Evolutionary conservation across 1,140 invertebrate genomes (phyloP), one percentile per base, ranked within the genome.

Genomic region (Drosophila elegans): DNA sequence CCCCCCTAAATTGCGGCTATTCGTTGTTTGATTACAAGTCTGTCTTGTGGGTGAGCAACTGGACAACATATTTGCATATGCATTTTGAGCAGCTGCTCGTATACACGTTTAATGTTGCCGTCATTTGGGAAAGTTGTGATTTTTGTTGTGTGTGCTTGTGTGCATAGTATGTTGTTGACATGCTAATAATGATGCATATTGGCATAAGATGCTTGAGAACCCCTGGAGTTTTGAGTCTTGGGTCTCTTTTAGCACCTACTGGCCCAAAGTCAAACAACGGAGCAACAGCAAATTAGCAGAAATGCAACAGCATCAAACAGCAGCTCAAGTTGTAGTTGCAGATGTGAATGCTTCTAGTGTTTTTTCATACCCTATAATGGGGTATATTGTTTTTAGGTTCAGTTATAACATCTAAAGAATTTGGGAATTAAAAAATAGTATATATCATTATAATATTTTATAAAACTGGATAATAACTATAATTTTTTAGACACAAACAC

Each of bases 101-200:
- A 36, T 56, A 66, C 51, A 49, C 66, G 66, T 72, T 84, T 85
- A 63, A 82, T 75, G 82, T 86, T 78, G 83, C 78, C 82, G 81
- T 67, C 74, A 49, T 44, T 57, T 81, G 80, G 63, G 82, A 86
- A 88, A 86, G 82, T 88, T 86, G 82, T 86, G 82, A 86, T 86
- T 86, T 88, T 84, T 80, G 67, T 73, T 67, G 34, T 61, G 25
- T 76, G 64, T 27, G 9, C 27, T 38, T 29, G 63, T 41, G 27
- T 34, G 54, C 25, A 52, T 76, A 62, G 54, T 25, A 56, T 80
- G 68, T 56, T 77, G 73, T 84, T 84, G 76, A 80, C 81, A 88
- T 88, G 82, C 78, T 86, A 88, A 86, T 88, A 86, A 88, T 88
- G 69, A 79, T 86, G 63, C 75, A 75, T 88, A 78, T 85, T 78